phyloP scores from a whole-genome alignment of 92 coral and sea anemone species.

The Epizoanthus ramosus region DNA sequence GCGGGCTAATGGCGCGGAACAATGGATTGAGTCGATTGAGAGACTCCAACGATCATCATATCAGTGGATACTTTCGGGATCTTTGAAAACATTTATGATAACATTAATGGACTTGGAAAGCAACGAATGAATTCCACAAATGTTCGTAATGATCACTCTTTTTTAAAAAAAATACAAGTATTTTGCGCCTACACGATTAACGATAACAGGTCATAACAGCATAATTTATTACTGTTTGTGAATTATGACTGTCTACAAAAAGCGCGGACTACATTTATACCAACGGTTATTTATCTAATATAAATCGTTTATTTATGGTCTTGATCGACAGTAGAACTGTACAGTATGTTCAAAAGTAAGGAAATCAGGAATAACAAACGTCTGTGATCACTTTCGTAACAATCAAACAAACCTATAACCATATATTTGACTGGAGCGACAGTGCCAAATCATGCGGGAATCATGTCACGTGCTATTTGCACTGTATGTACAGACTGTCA shows the following conservation, averaged over 20 bases:
- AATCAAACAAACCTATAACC: neutral
- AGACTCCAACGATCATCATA: neutral
- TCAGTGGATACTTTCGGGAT: neutral
- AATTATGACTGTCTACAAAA: neutral
- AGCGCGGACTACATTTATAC: neutral
- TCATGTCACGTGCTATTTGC: no score
- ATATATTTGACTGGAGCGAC: no score
- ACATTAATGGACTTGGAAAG: neutral
- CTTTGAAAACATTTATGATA: neutral
- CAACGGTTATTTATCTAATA: no score
- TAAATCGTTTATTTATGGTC: no score
- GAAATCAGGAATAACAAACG: neutral
- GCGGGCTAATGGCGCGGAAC: constrained; percentile 8
- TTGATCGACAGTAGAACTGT: no score
- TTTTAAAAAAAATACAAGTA: no score
- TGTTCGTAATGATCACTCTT: neutral
- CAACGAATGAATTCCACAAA: neutral
- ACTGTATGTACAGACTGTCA: no score
- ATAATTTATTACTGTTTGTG: neutral
- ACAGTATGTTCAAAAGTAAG: no score
- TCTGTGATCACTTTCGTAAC: neutral
- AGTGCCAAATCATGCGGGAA: no score
- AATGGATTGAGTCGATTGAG: neutral
- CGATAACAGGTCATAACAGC: neutral
- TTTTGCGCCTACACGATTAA: neutral